Evolutionary conservation across 2,888 invertebrate species (phyloP).

Genomic region (Bellardia pandia): DNA sequence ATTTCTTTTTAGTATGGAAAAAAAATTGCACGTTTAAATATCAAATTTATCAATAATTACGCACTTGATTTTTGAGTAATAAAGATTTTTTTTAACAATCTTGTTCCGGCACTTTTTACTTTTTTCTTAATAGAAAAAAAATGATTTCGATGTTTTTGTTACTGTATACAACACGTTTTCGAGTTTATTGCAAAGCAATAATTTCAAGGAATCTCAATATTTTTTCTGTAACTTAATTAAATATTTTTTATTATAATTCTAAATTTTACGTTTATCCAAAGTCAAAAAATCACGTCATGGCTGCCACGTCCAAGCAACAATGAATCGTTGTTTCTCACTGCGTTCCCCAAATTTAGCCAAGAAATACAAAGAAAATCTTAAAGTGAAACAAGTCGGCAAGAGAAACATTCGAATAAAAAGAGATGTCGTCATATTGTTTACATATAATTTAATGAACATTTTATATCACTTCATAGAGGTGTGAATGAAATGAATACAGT

Average conservation of each 20-base stretch:
- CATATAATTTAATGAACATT: constrained; percentile 1
- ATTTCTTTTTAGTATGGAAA: constrained; percentile 33
- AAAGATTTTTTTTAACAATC: constrained; percentile 56
- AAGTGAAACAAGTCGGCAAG: constrained; percentile 45
- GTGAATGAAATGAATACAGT: constrained; percentile 26
- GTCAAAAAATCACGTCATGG: constrained; percentile 84
- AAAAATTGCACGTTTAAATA: constrained; percentile 55
- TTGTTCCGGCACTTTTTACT: constrained; percentile 62
- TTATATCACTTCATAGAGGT: not conserved
- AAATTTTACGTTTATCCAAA: constrained; percentile 76
- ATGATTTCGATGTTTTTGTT: constrained; percentile 37
- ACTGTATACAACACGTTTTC: constrained; percentile 73
- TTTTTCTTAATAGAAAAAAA: constrained; percentile 26
- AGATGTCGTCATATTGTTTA: constrained; percentile 35
- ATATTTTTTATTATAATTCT: constrained; percentile 53
- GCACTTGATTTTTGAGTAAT: constrained; percentile 69
- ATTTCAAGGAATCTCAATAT: constrained; percentile 78
- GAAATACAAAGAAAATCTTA: constrained; percentile 67
- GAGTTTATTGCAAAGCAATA: constrained; percentile 77
- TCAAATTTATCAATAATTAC: constrained; percentile 63
- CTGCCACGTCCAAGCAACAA: constrained; percentile 84
- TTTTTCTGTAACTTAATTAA: constrained; percentile 69
- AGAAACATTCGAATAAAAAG: constrained; percentile 40
- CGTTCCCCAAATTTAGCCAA: constrained; percentile 74
- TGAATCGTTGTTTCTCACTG: constrained; percentile 81